Conservation (phyloP, 2,888 invertebrate species). For the Cephalotes varians region DNA sequence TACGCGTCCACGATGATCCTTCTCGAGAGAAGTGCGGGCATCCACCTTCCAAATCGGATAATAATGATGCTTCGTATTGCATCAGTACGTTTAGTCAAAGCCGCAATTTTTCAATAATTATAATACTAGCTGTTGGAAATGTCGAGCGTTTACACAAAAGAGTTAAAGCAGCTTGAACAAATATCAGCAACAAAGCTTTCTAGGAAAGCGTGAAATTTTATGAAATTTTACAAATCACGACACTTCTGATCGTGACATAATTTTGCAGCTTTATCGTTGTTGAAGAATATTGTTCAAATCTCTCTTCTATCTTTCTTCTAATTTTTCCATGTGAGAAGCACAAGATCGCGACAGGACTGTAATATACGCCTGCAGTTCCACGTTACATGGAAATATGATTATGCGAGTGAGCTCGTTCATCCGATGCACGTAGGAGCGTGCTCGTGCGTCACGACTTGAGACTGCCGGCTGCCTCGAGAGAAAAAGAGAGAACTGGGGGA, state of each 20-base stretch:
- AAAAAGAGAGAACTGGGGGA: no score
- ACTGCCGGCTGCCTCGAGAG: conserved; percentile 52
- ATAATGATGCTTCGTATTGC: not conserved
- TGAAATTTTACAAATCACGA: not conserved
- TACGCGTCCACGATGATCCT: not conserved
- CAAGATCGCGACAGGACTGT: not conserved
- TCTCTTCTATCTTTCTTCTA: not conserved
- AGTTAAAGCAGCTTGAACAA: not conserved
- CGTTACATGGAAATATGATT: conserved; percentile 31
- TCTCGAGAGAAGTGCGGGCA: not conserved
- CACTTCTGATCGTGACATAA: not conserved
- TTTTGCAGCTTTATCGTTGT: not conserved
- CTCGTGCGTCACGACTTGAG: conserved; percentile 72
- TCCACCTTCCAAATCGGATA: conserved; percentile 16
- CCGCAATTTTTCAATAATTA: conserved; percentile 4
- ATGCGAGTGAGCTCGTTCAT: conserved; percentile 9
- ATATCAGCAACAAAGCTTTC: not conserved
- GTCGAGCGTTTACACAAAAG: not conserved
- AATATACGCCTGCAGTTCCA: not conserved
- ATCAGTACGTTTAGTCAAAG: not conserved
- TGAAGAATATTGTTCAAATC: not conserved
- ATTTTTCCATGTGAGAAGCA: not conserved
- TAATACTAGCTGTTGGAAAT: not conserved
- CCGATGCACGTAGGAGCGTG: conserved; percentile 20
- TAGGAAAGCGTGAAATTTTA: not conserved